Evolutionary conservation across 2,797 vertebrate genomes (phyloP), one percentile per base, ranked within the genome.

Genomic region (Botia almorhae): DNA sequence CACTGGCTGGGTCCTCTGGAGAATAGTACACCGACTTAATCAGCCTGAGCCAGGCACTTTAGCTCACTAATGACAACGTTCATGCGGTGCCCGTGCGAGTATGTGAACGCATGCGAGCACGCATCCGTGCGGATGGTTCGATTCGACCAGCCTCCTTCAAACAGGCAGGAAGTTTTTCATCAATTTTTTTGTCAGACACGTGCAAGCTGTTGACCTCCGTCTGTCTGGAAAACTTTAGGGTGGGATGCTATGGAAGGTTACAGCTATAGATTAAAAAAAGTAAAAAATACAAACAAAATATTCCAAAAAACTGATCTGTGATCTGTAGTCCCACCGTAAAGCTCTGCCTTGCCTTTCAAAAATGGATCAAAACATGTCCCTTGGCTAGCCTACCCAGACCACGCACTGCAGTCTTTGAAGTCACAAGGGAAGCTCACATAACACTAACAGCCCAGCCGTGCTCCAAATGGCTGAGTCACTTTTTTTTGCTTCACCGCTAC

Each of bases 361-460:
- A 63, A 56, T 61, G 69, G 78, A 65, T 72, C 81, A 83, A 86
- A 86, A 86, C 74, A 85, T 83, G 80, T 81, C 83, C 80, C 73
- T 71, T 84, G 81, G 83, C 85, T 74, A 79, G 83, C 74, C 75
- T 70, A 78, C 74, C 81, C 71, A 85, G 82, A 82, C 83, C 85
- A 79, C 81, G 78, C 76, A 79, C 68, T 74, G 79, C 73, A 77
- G 83, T 85, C 81, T 86, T 85, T 86, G 81, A 86, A 86, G 85
- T 86, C 85, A 86, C 85, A 86, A 86, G 83, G 83, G 85, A 81
- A 86, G 85, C 85, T 86, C 83, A 83, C 80, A 85, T 86, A 86
- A 83, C 85, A 78, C 83, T 86, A 87, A 81, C 79, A 84, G 85
- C 82, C 73, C 36, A 86, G 81, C 67, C 69, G 72, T 69, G 72